Conservation (phyloP, 1,140 invertebrate species). For the Seison nebaliae region DNA sequence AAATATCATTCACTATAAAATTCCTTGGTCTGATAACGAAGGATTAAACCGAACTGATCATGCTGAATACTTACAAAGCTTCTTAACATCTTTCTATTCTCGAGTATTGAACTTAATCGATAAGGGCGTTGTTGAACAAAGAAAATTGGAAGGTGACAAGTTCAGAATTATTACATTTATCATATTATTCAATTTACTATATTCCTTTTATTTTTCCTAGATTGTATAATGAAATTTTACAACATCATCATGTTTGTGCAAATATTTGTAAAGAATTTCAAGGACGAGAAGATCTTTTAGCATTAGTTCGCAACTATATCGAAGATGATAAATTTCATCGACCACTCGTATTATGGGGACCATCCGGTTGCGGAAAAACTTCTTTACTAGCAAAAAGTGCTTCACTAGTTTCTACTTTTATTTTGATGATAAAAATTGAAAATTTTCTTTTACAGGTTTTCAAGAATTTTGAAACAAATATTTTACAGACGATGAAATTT, state of each 20-base stretch:
- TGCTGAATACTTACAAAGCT: conserved; percentile 70
- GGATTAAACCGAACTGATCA: conserved; percentile 71
- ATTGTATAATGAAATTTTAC: conserved; percentile 54
- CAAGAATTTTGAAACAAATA: no score
- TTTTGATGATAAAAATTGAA: no score
- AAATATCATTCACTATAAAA: conserved; percentile 43
- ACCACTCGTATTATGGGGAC: conserved; percentile 70
- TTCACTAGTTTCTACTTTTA: background rate
- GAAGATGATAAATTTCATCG: conserved; percentile 46
- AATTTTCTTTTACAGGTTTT: no score
- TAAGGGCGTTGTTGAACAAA: conserved; percentile 21
- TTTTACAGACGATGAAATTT: no score
- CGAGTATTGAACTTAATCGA: conserved; percentile 51
- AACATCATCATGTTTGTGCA: conserved; percentile 79
- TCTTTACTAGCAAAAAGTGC: conserved; percentile 58
- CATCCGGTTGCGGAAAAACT: conserved; percentile 86
- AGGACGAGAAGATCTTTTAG: conserved; percentile 58
- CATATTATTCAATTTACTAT: background rate
- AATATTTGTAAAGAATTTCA: conserved; percentile 86
- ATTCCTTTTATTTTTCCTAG: background rate
- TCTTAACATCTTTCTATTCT: conserved; percentile 49
- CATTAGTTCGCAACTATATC: conserved; percentile 57
- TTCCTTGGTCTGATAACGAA: conserved; percentile 84
- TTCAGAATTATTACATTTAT: background rate
- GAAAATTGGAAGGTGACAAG: conserved; percentile 31